phyloP scores from a whole-genome alignment of 2,888 invertebrate species.

The Agrochola litura region DNA sequence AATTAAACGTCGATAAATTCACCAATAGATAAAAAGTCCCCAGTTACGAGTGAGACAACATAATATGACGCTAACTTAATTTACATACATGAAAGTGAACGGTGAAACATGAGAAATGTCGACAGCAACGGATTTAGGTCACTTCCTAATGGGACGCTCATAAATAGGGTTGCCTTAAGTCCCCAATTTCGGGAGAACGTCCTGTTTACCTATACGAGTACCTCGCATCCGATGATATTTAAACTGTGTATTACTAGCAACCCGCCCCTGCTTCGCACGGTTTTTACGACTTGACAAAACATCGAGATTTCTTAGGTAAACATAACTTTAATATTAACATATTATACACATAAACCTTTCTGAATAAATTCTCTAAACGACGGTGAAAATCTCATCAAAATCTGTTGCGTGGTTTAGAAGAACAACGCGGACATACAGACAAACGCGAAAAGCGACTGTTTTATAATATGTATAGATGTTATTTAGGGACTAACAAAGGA shows the following conservation, averaged over 20 bases:
- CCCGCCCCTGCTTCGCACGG: too few relatives aligned
- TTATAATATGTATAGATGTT: conserved; percentile 23
- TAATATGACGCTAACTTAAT: conserved; percentile 60
- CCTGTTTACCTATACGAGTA: conserved; percentile 69
- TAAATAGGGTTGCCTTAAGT: conserved; percentile 73
- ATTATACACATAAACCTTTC: too few relatives aligned
- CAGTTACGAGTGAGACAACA: conserved; percentile 41
- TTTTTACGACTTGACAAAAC: too few relatives aligned
- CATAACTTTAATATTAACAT: too few relatives aligned
- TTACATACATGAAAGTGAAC: conserved; percentile 67
- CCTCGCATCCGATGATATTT: conserved; percentile 48
- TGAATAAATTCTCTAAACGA: too few relatives aligned
- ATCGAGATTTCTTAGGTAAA: too few relatives aligned
- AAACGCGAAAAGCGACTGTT: too few relatives aligned
- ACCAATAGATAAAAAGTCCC: conserved; percentile 40
- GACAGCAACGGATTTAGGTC: conserved; percentile 77
- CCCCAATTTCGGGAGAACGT: conserved; percentile 71
- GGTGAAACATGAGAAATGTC: conserved; percentile 72
- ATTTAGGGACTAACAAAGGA: conserved; percentile 15
- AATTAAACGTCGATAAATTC: conserved; percentile 10
- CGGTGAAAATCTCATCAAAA: too few relatives aligned
- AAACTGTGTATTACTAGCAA: too few relatives aligned
- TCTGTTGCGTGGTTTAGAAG: too few relatives aligned
- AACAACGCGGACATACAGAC: too few relatives aligned
- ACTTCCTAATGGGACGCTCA: conserved; percentile 74